Conservation (phyloP, 2,113 vertebrate species). For the Podocnemis expansa region DNA sequence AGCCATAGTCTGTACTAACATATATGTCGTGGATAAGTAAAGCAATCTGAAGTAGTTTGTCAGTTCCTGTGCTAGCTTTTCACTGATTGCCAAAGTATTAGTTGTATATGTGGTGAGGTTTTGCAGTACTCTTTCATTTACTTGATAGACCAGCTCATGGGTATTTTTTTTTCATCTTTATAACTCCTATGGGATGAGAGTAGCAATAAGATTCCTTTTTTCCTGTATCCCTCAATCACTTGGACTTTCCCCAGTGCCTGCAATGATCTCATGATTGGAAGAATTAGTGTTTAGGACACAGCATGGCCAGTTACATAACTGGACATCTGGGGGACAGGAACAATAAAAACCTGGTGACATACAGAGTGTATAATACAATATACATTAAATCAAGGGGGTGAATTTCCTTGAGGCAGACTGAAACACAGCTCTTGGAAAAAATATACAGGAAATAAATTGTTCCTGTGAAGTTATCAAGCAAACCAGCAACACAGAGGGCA, state of each 20-base stretch:
- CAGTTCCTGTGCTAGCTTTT: not conserved
- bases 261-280: not conserved
- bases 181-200: not conserved
- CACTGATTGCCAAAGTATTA: not conserved
- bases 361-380: not conserved
- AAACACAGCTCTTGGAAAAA: not conserved
- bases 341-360: not conserved
- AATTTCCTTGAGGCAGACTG: not conserved
- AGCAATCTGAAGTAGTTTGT: not conserved
- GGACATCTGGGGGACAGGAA: not conserved
- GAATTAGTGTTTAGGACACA: not conserved
- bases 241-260: not conserved
- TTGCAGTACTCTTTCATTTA: not conserved
- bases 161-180: fast-evolving
- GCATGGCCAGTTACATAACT: not conserved
- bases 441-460: not conserved
- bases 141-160: not conserved
- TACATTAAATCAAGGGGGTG: not conserved
- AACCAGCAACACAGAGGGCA: not conserved
- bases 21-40: not conserved
- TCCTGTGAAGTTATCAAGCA: not conserved
- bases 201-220: not conserved
- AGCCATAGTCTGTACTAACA: not conserved
- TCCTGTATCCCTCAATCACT: not conserved
- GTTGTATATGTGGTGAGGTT: not conserved